Conservation (phyloP, 2,797 vertebrate genomes). For the Aeoliscus strigatus region DNA sequence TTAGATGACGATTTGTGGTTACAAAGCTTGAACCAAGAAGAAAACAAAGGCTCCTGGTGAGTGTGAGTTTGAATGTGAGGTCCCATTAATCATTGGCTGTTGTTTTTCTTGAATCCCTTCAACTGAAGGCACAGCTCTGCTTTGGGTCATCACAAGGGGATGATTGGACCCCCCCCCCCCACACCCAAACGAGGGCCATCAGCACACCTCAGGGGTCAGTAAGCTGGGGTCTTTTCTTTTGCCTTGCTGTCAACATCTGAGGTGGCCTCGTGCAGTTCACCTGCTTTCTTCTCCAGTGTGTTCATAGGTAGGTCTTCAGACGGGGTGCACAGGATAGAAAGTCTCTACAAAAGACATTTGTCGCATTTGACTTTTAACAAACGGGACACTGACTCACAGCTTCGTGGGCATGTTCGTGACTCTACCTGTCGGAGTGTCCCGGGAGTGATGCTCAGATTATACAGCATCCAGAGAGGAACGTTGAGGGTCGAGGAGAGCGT, state of each 20-base stretch:
- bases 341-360: slow-evolving; percentile 51
- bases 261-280: slow-evolving; percentile 29
- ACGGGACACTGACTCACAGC: neutral
- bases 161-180: too few relatives aligned
- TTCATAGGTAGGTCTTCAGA: slow-evolving; percentile 56
- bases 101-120: neutral
- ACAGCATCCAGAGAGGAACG: slow-evolving; percentile 74
- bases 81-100: neutral
- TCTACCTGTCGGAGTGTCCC: slow-evolving; percentile 70
- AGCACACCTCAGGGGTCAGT: too few relatives aligned
- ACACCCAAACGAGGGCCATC: too few relatives aligned
- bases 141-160: neutral
- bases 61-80: neutral
- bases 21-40: too few relatives aligned
- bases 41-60: neutral
- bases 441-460: slow-evolving; percentile 60
- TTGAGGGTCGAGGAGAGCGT: slow-evolving; percentile 78
- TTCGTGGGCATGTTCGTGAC: neutral
- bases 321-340: slow-evolving; percentile 67
- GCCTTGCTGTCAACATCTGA: neutral
- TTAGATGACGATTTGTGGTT: too few relatives aligned
- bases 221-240: neutral
- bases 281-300: slow-evolving; percentile 43
- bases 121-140: too few relatives aligned
- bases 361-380: slow-evolving; percentile 23